phyloP scores from a whole-genome alignment of 2,797 vertebrate species.

The Bufotes viridis region DNA sequence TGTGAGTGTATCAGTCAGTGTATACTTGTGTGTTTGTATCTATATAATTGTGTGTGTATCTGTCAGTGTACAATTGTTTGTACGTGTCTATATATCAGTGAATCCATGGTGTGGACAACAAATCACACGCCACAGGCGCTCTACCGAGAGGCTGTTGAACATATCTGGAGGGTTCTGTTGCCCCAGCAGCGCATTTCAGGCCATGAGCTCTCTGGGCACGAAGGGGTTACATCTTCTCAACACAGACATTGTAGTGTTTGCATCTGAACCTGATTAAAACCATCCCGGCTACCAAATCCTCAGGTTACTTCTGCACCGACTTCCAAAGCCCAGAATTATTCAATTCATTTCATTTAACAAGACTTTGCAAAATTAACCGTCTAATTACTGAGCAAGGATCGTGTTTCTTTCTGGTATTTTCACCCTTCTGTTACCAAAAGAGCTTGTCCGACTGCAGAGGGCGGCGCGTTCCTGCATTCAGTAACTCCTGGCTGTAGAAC shows the following conservation, averaged over 20 bases:
- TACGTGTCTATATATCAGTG: background rate
- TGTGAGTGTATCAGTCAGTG: too few species aligned
- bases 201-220: background rate
- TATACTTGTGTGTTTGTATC: too few species aligned
- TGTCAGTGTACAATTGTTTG: background rate
- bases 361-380: slow-evolving; percentile 55
- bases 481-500: background rate
- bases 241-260: slow-evolving; percentile 15
- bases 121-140: background rate
- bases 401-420: slow-evolving; percentile 27
- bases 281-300: slow-evolving; percentile 46
- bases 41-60: background rate
- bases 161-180: background rate
- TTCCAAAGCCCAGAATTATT: slow-evolving; percentile 54
- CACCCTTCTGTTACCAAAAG: slow-evolving; percentile 11
- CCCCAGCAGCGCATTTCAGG: background rate
- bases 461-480: background rate
- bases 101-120: background rate
- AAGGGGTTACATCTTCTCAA: slow-evolving; percentile 43
- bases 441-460: background rate
- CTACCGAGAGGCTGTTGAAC: background rate
- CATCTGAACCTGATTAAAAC: slow-evolving; percentile 58
- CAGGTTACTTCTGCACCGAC: slow-evolving; percentile 46
- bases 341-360: slow-evolving; percentile 57
- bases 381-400: slow-evolving; percentile 40